Evolutionary conservation across 2,888 invertebrate genomes (phyloP).

Genomic region (Chymomyza fuscimana): DNA sequence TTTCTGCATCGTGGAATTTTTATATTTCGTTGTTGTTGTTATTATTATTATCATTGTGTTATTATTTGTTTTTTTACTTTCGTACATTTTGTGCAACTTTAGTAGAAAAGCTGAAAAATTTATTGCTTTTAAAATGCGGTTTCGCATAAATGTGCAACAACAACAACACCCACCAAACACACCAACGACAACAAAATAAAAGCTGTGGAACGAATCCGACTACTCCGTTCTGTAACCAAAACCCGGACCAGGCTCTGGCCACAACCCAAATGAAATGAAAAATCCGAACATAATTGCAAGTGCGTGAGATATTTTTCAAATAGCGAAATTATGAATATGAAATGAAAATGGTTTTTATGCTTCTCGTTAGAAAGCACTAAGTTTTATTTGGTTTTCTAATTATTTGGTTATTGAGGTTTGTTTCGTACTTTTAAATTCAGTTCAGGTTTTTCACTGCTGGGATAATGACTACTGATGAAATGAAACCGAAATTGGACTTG

Average conservation of each 20-base stretch:
- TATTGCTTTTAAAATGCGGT: conserved; percentile 72
- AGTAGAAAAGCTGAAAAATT: conserved; percentile 60
- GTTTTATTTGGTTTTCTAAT: conserved; percentile 10
- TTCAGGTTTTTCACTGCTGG: not conserved
- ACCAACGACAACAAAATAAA: conserved; percentile 38
- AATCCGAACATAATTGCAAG: conserved; percentile 69
- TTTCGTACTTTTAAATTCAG: conserved; percentile 15
- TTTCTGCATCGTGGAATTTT: conserved; percentile 40
- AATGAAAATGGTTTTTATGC: conserved; percentile 42
- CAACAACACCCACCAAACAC: not conserved
- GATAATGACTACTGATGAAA: not conserved
- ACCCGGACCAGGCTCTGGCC: conserved; percentile 30
- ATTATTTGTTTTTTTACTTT: conserved; percentile 1
- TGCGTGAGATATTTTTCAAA: conserved; percentile 74
- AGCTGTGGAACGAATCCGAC: conserved; percentile 20
- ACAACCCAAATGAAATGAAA: conserved; percentile 55
- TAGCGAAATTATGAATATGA: conserved; percentile 70
- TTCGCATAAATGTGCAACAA: conserved; percentile 61
- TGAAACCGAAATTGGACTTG: not conserved
- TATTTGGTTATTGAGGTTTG: not conserved
- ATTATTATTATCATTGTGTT: conserved; percentile 1
- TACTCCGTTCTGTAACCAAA: conserved; percentile 8
- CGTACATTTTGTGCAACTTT: conserved; percentile 36
- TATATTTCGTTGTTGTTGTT: conserved; percentile 7
- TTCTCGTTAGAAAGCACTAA: conserved; percentile 14